Percentiles rank a stretch among this genome's conserved stretches.
Conservation (phyloP, 64 coral and sea anemone genomes). For the Montipora efflorescens region DNA sequence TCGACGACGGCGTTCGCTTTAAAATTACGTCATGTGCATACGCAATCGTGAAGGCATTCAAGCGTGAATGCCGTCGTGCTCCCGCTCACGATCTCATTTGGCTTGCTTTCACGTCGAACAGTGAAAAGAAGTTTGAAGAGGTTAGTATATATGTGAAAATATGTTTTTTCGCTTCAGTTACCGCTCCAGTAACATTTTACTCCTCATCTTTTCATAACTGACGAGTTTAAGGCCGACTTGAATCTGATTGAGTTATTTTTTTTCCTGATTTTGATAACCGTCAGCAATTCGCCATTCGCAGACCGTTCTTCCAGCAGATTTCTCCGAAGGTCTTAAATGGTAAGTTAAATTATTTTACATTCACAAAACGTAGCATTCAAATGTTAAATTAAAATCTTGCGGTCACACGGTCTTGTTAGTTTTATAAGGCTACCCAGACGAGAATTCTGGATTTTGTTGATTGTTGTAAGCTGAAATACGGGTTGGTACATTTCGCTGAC, state of each 20-base stretch:
- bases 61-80: too few species aligned
- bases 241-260: too few species aligned
- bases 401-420: neutral
- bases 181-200: constrained; percentile 23
- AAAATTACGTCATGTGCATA: neutral
- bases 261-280: too few species aligned
- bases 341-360: constrained; percentile 41
- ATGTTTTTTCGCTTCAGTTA: constrained; percentile 22
- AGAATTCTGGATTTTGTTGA: constrained; percentile 50
- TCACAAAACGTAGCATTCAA: constrained; percentile 31
- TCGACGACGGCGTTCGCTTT: neutral
- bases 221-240: too few species aligned
- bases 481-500: too few species aligned
- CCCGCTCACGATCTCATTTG: too few species aligned
- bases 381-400: constrained; percentile 41
- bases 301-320: too few species aligned
- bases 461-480: neutral
- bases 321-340: constrained; percentile 25
- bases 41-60: too few species aligned
- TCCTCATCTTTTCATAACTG: neutral
- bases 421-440: constrained; percentile 37
- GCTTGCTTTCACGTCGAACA: neutral
- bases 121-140: neutral
- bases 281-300: too few species aligned
- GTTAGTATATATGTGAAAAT: neutral